Conservation (phyloP, 1,140 invertebrate genomes). For the Dinothrombium tinctorium region DNA sequence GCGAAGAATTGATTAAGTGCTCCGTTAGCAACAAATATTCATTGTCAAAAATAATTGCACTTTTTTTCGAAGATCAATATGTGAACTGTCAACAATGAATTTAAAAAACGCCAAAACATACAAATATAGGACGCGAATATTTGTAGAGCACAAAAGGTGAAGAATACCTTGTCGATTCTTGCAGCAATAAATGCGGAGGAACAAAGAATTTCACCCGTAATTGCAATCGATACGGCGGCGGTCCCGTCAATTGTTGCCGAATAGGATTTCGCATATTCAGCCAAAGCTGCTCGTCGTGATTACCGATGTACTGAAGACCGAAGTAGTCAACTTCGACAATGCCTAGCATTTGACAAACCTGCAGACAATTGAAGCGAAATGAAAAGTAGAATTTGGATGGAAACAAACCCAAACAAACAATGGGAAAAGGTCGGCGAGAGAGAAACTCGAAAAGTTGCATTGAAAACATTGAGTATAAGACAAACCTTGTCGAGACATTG, state of each 20-base stretch:
- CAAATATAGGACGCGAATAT: no score
- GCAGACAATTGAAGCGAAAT: slow-evolving; percentile 21
- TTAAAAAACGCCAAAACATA: no score
- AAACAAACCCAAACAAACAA: not conserved
- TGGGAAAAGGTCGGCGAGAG: slow-evolving; percentile 3
- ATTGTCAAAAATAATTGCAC: no score
- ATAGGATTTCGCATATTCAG: slow-evolving; percentile 58
- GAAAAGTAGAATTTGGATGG: no score
- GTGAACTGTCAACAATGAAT: no score
- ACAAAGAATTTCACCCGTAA: slow-evolving; percentile 67
- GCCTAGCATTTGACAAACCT: slow-evolving; percentile 54
- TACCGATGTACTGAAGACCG: slow-evolving; percentile 40
- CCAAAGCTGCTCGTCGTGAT: slow-evolving; percentile 49
- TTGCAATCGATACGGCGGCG: slow-evolving; percentile 32
- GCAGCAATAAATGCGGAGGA: slow-evolving; percentile 54
- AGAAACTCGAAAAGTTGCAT: no score
- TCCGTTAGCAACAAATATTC: no score
- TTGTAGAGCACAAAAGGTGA: slow-evolving; percentile 18
- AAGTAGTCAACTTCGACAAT: slow-evolving; percentile 70
- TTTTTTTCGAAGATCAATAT: no score
- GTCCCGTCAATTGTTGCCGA: slow-evolving; percentile 37
- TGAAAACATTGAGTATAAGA: no score
- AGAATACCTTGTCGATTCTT: slow-evolving; percentile 47
- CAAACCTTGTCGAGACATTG: no score
- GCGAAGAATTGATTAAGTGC: no score